Evolutionary conservation across 2,113 vertebrate species (phyloP).

Genomic region (Microcebus ravelobensis): DNA sequence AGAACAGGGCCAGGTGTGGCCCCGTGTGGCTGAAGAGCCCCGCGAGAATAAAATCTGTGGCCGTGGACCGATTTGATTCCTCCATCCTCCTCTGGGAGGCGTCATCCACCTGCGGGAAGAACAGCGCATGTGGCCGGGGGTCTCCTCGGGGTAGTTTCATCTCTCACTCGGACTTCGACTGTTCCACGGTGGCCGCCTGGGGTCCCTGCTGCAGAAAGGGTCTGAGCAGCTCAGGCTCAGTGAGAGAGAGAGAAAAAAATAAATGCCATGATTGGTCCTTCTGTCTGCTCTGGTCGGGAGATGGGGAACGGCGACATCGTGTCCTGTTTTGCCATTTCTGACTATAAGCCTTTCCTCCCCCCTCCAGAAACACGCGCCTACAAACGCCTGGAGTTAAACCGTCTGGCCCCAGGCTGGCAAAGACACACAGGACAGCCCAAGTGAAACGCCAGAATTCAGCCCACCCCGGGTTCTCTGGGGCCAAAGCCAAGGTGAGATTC

Average conservation of each 20-base stretch:
- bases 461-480: not conserved
- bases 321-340: not conserved
- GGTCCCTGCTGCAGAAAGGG: not conserved
- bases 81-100: not conserved
- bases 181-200: not conserved
- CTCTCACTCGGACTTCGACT: not conserved
- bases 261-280: not conserved
- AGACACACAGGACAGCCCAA: not conserved
- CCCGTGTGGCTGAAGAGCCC: slow-evolving; percentile 16
- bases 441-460: not conserved
- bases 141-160: not conserved
- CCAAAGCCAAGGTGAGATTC: not conserved
- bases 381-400: not conserved
- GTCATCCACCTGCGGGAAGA: not conserved
- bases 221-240: not conserved
- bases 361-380: not conserved
- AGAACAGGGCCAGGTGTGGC: slow-evolving; percentile 30
- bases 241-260: not conserved
- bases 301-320: not conserved
- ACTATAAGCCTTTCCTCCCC: not conserved
- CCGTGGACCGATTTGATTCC: not conserved
- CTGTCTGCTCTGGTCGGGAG: not conserved
- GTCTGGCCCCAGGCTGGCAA: not conserved
- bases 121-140: not conserved
- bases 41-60: slow-evolving; percentile 36